These are phyloP conservation scores for Amphimedon queenslandica DNA, from an alignment of 37 sponge, comb jelly and placozoan genomes.

Conservation along the genomic window DNA sequence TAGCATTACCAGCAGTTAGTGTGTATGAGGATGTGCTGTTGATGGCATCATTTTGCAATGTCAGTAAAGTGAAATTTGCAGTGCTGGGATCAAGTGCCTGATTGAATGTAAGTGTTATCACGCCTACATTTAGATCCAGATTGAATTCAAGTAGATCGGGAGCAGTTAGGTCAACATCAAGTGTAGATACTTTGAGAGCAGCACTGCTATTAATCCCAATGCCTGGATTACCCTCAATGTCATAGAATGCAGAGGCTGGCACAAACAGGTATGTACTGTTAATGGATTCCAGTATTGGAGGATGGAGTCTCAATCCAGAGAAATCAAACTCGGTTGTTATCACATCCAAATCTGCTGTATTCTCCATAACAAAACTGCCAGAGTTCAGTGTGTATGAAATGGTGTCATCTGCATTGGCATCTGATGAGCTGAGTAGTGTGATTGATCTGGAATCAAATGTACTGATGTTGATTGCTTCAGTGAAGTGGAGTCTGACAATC, in stretches of 20 bases:
- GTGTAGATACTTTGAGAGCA: conserved; percentile 46
- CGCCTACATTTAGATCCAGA: conserved; percentile 64
- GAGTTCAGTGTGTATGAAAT: conserved; percentile 54
- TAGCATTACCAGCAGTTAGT: conserved; percentile 42
- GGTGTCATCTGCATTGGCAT: neutral
- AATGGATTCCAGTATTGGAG: conserved; percentile 53
- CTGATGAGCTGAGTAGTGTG: conserved; percentile 35
- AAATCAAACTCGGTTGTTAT: conserved; percentile 69
- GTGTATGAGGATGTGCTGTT: conserved; percentile 24
- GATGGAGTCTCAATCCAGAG: conserved; percentile 48
- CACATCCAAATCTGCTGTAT: conserved; percentile 39
- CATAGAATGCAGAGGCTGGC: conserved; percentile 39
- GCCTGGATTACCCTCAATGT: conserved; percentile 63
- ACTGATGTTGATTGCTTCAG: conserved; percentile 60
- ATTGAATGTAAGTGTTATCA: conserved; percentile 60
- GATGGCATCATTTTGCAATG: conserved; percentile 40
- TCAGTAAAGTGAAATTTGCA: conserved; percentile 35
- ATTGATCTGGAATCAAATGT: conserved; percentile 48
- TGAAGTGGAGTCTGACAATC: conserved; percentile 54
- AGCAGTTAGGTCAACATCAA: conserved; percentile 33
- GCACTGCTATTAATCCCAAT: conserved; percentile 21
- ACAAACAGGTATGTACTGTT: conserved; percentile 72
- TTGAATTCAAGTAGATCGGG: conserved; percentile 51
- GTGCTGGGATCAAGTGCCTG: conserved; percentile 54
- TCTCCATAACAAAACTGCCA: conserved; percentile 21